A percentile compares a stretch with the other conserved stretches of the same genome.
phyloP scores from a whole-genome alignment of 53 echinoderm and acorn worm species.

The Temnopleurus reevesii region DNA sequence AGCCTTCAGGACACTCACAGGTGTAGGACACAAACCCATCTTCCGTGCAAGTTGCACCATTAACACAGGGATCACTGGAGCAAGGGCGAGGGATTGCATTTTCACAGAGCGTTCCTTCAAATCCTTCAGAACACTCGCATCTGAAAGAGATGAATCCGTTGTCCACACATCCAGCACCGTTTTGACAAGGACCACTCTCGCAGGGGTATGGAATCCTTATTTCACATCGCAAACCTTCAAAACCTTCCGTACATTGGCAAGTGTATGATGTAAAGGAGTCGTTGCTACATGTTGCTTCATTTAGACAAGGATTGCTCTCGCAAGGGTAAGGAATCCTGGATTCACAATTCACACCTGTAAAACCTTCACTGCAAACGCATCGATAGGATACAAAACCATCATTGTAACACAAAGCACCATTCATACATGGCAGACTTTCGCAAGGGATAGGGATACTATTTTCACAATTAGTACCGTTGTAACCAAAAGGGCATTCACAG shows the following conservation, averaged over 20 bases:
- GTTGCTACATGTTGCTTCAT: constrained; percentile 27
- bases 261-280: not conserved
- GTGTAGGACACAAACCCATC: constrained; percentile 63
- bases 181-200: constrained; percentile 63
- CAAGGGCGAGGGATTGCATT: constrained; percentile 67
- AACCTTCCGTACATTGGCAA: constrained; percentile 59
- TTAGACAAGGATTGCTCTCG: constrained; percentile 73
- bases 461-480: constrained; percentile 71
- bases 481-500: constrained; percentile 68
- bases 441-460: constrained; percentile 50
- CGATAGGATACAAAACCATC: constrained; percentile 46
- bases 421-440: constrained; percentile 66
- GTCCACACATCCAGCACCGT: constrained; percentile 66
- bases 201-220: constrained; percentile 51
- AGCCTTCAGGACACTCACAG: constrained; percentile 78
- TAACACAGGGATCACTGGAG: constrained; percentile 70
- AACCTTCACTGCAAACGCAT: constrained; percentile 64
- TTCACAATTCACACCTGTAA: constrained; percentile 69
- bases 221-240: constrained; percentile 73
- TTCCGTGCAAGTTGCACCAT: constrained; percentile 70
- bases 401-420: constrained; percentile 72
- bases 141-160: constrained; percentile 56
- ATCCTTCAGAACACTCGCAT: constrained; percentile 69
- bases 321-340: constrained; percentile 61
- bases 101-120: constrained; percentile 68